phyloP scores from a whole-genome alignment of 2,888 invertebrate genomes.

The Sarcophaga variegata region DNA sequence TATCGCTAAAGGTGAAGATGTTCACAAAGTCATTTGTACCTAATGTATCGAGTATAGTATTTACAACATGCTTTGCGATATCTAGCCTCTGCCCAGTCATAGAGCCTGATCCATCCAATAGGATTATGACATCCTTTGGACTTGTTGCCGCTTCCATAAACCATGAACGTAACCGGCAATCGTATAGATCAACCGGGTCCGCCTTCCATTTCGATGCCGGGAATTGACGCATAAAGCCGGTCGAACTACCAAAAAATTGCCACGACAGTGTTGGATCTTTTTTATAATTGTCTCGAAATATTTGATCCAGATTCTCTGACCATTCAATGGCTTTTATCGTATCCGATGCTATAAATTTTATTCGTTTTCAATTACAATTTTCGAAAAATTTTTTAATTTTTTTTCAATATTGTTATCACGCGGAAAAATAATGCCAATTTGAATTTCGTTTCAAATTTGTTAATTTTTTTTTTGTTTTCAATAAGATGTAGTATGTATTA shows the following conservation, averaged over 20 bases:
- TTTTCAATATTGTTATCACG: conserved; percentile 26
- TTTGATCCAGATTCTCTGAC: conserved; percentile 95
- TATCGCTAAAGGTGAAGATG: conserved; percentile 94
- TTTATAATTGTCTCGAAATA: conserved; percentile 93
- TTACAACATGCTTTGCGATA: conserved; percentile 93
- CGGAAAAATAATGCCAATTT: conserved; percentile 49
- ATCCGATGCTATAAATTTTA: conserved; percentile 85
- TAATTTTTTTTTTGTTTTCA: conserved; percentile 27
- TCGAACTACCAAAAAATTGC: conserved; percentile 99
- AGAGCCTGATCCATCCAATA: conserved; percentile 94
- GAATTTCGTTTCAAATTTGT: conserved; percentile 61
- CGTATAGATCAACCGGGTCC: conserved; percentile 94
- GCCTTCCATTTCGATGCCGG: conserved; percentile 93
- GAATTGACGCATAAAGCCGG: conserved; percentile 98
- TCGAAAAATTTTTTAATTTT: conserved; percentile 70
- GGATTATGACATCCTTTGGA: conserved; percentile 94
- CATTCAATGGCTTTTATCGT: conserved; percentile 97
- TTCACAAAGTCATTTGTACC: conserved; percentile 99
- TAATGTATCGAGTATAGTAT: conserved; percentile 96
- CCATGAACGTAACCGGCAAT: conserved; percentile 97
- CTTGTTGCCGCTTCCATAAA: conserved; percentile 99
- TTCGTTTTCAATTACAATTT: conserved; percentile 14
- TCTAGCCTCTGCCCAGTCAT: conserved; percentile 94
- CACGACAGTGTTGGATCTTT: conserved; percentile 94
- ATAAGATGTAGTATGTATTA: conserved; percentile 24